Evolutionary conservation across 2,113 vertebrate genomes (phyloP).

Genomic region (Azemiops feae): DNA sequence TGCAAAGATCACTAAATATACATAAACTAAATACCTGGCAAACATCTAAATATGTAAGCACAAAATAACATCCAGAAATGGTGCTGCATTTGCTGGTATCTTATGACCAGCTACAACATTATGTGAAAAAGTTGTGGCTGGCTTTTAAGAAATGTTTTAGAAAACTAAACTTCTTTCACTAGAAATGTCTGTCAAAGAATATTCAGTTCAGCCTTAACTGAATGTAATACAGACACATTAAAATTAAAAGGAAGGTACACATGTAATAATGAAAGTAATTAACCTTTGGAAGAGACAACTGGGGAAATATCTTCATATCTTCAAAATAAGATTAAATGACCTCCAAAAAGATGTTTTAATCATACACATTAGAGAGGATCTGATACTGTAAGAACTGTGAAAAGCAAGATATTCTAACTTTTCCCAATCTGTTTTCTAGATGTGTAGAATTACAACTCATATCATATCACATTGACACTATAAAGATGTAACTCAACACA

Average conservation of each 20-base stretch:
- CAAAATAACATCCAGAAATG: neutral
- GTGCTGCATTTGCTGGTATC: neutral
- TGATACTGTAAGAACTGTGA: neutral
- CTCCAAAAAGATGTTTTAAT: slow-evolving; percentile 14
- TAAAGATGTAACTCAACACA: neutral
- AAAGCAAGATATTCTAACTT: neutral
- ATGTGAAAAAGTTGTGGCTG: neutral
- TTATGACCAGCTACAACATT: neutral
- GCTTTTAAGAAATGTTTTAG: neutral
- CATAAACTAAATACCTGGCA: neutral
- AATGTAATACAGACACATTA: slow-evolving; percentile 1
- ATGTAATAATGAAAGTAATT: slow-evolving; percentile 13
- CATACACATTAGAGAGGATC: neutral
- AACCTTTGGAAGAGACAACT: slow-evolving; percentile 2
- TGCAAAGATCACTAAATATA: neutral
- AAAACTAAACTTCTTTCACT: neutral
- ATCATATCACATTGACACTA: neutral
- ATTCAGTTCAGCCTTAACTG: neutral
- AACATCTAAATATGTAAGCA: neutral
- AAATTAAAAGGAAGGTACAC: neutral
- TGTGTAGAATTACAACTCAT: neutral
- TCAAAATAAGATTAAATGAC: slow-evolving; percentile 9
- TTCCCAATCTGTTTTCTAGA: neutral
- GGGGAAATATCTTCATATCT: slow-evolving; percentile 8
- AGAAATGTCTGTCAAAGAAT: neutral